Conservation (phyloP, 2,113 vertebrate species). For the Thymallus thymallus region DNA sequence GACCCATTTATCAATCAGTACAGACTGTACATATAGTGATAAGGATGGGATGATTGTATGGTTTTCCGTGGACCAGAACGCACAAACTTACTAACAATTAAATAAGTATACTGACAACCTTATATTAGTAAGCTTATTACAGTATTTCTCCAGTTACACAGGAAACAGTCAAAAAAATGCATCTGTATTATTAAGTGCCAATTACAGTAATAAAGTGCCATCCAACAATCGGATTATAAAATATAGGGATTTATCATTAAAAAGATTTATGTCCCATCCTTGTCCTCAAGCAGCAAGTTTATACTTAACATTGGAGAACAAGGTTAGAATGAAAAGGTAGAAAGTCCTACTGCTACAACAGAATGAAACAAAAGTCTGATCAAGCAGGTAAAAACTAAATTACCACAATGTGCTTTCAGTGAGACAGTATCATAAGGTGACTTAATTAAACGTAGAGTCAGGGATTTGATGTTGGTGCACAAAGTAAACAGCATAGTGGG, state of each 20-base stretch:
- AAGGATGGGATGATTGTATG: background rate
- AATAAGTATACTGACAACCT: background rate
- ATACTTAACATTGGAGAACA: background rate
- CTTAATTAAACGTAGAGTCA: too few species aligned
- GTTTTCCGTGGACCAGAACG: background rate
- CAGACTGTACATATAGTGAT: background rate
- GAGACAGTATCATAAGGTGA: background rate
- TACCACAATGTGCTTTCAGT: background rate
- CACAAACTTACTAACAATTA: too few species aligned
- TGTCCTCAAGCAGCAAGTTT: background rate
- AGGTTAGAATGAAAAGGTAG: background rate
- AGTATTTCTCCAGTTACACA: background rate
- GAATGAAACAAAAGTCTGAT: background rate
- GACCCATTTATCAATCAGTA: background rate
- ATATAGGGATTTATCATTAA: background rate
- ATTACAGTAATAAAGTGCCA: conserved; percentile 23
- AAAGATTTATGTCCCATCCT: background rate
- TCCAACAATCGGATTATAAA: background rate
- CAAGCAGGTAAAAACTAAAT: background rate
- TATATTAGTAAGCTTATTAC: background rate
- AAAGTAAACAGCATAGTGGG: too few species aligned
- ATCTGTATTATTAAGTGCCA: conserved; percentile 1
- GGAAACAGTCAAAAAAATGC: background rate
- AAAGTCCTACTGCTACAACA: background rate
- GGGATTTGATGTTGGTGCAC: too few species aligned